These are phyloP conservation scores for Tonatia bakeri DNA, from an alignment of 2,113 vertebrate genomes.

Conservation along the genomic window DNA sequence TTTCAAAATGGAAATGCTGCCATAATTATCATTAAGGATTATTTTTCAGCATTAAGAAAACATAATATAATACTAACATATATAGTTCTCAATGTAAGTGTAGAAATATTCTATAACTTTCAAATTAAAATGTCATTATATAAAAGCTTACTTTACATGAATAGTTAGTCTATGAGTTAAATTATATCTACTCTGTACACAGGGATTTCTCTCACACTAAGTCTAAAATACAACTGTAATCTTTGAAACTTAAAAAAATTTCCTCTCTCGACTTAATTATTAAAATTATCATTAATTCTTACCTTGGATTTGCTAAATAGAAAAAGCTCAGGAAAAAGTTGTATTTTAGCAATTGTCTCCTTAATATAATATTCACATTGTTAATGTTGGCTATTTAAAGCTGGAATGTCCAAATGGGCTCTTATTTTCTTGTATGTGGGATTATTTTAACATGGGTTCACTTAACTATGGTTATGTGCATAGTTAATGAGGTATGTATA, in stretches of 20 bases:
- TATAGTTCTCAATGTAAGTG: conserved; percentile 17
- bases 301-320: conserved; percentile 7
- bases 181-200: neutral
- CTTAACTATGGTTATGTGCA: neutral
- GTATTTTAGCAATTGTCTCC: conserved; percentile 1
- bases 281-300: conserved; percentile 1
- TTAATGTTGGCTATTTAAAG: neutral
- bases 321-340: conserved; percentile 43
- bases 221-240: conserved; percentile 9
- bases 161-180: conserved; percentile 4
- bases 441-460: conserved; percentile 13
- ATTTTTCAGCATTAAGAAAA: conserved; percentile 22
- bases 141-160: conserved; percentile 3
- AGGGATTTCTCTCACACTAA: neutral
- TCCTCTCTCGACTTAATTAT: neutral
- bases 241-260: neutral
- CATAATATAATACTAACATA: neutral
- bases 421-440: neutral
- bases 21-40: neutral
- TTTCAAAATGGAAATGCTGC: neutral
- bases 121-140: conserved; percentile 26
- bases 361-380: conserved; percentile 27
- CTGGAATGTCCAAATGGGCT: neutral
- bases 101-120: conserved; percentile 8
- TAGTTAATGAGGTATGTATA: neutral